These are phyloP conservation scores for Ailurus styani DNA, from an alignment of 2,113 vertebrate species.

Conservation along the genomic window DNA sequence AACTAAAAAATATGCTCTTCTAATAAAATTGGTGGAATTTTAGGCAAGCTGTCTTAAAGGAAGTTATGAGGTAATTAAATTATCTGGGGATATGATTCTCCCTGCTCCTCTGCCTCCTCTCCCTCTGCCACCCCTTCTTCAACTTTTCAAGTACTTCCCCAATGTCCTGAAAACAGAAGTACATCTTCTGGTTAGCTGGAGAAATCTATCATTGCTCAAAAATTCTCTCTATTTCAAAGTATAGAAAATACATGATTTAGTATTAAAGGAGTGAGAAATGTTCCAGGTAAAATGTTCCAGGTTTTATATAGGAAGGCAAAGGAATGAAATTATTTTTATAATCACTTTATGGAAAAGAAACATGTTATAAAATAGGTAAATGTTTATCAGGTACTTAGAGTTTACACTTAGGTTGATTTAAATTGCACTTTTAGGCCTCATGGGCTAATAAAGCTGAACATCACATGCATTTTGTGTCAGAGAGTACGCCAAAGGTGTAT, in stretches of 20 bases:
- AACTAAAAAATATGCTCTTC: background rate
- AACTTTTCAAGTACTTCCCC: background rate
- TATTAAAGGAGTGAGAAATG: constrained; percentile 13
- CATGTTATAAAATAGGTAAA: background rate
- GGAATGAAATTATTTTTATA: background rate
- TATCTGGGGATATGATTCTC: background rate
- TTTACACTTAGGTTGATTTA: background rate
- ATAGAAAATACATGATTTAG: background rate
- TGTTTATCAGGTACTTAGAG: background rate
- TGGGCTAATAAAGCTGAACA: background rate
- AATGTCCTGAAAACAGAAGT: background rate
- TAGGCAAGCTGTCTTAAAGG: background rate
- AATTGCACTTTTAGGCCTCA: background rate
- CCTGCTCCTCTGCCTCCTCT: too few relatives aligned
- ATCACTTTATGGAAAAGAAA: background rate
- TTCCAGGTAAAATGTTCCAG: too few relatives aligned
- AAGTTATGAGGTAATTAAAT: background rate
- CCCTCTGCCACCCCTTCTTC: background rate
- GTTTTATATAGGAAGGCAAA: background rate
- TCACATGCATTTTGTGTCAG: background rate
- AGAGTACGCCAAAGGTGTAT: background rate
- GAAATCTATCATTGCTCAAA: background rate
- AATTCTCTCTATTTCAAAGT: background rate
- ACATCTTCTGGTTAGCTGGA: background rate
- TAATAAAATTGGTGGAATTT: background rate